Evolutionary conservation across 2,888 invertebrate genomes (phyloP), one percentile per base, ranked within the genome.

Genomic region (Diachrysia chrysitis): DNA sequence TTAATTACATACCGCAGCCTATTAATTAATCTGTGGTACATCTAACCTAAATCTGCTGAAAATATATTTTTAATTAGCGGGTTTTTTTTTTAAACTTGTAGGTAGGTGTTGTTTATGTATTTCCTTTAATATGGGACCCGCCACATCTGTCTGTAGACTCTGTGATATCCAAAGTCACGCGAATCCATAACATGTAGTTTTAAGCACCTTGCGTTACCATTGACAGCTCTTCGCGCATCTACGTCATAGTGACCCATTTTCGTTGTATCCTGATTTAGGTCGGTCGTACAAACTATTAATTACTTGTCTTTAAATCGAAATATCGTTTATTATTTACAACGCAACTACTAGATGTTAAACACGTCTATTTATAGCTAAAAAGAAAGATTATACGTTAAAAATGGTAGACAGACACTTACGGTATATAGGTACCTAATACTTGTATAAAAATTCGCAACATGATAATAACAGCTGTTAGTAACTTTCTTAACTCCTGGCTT

Each of bases 191-290:
- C 37, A 73, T 48, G 32, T 56, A 61, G 64, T 59, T 65, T 73
- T 63, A 62, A 63, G 55, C 66, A 29, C 19, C 19, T 4, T 51
- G 35, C 25, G 21, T 54, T 23, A 63, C 42, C 67, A 63, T 73
- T 54, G 69, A 73, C 61, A 62, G 53, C 16, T 21, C 5, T 46
- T 25, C 63, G 69, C 60, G 68, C 62, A 63, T 58, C 62, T 51
- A 37, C 56, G 78, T 63, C 63, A 53, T 48, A 25, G 58, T 73
- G 63, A 78, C 74, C 74, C 17, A 78, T 61, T 78, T 78, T 23
- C 55, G 9, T 1, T 17, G 32, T 37, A 54, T 56, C 23, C 29
- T 25, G 14, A 77, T 66, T 66, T 73, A 59, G 73, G 78, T 73
- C 67, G 51, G 56, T 51, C 12, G 3, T 51, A 51, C 4, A 10